These are phyloP conservation scores for Calidris pygmaea DNA, from an alignment of 2,113 vertebrate species.

Conservation along the genomic window DNA sequence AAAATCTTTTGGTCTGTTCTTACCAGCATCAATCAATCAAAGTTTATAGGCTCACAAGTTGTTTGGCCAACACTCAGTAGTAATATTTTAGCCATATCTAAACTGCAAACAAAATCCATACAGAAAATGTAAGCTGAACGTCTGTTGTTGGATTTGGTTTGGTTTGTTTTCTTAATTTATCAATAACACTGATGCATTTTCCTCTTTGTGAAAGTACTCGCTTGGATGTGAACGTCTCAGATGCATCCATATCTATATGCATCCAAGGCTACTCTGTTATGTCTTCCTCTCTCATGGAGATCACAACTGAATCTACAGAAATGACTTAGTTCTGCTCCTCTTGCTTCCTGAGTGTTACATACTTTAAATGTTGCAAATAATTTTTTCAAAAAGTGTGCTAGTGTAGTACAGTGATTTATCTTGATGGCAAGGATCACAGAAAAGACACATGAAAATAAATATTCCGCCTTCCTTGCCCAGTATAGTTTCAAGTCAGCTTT, in stretches of 20 bases:
- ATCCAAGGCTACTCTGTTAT: background rate
- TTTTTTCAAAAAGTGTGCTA: background rate
- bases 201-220: background rate
- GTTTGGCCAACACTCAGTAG: slow-evolving; percentile 48
- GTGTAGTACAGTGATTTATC: background rate
- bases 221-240: background rate
- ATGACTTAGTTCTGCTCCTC: background rate
- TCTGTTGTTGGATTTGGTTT: background rate
- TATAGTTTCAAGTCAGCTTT: background rate
- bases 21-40: slow-evolving; percentile 56
- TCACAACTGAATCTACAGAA: background rate
- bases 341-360: background rate
- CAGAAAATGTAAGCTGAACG: background rate
- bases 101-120: slow-evolving; percentile 33
- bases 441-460: background rate
- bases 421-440: background rate
- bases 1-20: slow-evolving; percentile 45
- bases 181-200: background rate
- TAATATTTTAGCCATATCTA: slow-evolving; percentile 53
- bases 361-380: background rate
- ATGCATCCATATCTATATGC: background rate
- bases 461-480: background rate
- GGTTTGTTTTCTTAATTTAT: background rate
- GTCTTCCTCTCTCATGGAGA: background rate
- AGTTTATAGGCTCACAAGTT: slow-evolving; percentile 67